phyloP scores from a whole-genome alignment of 2,113 vertebrate genomes.

The Setophaga coronata region DNA sequence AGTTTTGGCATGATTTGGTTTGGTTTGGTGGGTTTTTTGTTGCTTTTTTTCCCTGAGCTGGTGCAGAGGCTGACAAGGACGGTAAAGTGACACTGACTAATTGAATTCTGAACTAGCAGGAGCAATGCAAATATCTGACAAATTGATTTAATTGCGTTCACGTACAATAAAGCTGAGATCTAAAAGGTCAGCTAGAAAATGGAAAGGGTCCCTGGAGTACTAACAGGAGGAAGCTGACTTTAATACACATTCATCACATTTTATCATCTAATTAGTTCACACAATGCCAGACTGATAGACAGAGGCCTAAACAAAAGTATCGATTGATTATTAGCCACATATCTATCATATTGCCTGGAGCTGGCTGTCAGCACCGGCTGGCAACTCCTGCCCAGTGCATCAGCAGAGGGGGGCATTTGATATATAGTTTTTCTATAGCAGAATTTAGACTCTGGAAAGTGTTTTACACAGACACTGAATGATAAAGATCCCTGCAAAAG shows the following conservation, averaged over 20 bases:
- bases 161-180: constrained; percentile 90
- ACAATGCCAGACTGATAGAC: constrained; percentile 88
- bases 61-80: constrained; percentile 62
- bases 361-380: constrained; percentile 58
- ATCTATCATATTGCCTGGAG: constrained; percentile 88
- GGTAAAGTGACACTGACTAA: constrained; percentile 75
- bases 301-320: constrained; percentile 82
- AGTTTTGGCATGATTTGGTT: not conserved
- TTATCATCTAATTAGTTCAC: constrained; percentile 97
- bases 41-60: not conserved
- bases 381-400: constrained; percentile 67
- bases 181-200: constrained; percentile 94
- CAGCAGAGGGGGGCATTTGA: constrained; percentile 65
- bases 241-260: constrained; percentile 97
- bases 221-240: constrained; percentile 83
- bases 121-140: constrained; percentile 84
- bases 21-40: not conserved
- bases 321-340: constrained; percentile 88
- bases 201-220: constrained; percentile 85
- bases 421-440: constrained; percentile 72
- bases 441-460: constrained; percentile 59
- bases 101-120: constrained; percentile 80
- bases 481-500: constrained; percentile 29
- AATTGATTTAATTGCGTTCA: constrained; percentile 91
- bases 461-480: constrained; percentile 42